Conservation (phyloP, 1,140 invertebrate species). For the Papilio polyxenes region DNA sequence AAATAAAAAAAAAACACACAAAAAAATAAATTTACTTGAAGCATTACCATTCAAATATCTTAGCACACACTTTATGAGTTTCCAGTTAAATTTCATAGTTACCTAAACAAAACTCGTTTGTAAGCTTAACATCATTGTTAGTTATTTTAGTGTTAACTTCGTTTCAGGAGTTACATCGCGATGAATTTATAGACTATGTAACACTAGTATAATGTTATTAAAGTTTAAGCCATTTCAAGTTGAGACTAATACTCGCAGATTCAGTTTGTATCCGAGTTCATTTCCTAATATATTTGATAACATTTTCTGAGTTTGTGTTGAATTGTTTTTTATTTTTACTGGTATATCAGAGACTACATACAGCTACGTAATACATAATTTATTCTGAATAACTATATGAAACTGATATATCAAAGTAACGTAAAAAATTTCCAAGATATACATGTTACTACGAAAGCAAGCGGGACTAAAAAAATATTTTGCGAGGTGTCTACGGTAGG, state of each 20-base stretch:
- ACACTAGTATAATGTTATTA: constrained; percentile 4
- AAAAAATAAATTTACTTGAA: not conserved
- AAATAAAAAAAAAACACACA: not conserved
- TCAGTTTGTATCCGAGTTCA: not conserved
- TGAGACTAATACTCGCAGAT: not conserved
- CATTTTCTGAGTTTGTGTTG: too few species aligned
- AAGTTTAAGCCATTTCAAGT: not conserved
- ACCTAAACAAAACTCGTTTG: constrained; percentile 29
- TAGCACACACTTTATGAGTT: not conserved
- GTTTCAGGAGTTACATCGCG: not conserved
- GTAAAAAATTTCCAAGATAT: too few species aligned
- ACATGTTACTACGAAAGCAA: too few species aligned
- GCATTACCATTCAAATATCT: not conserved
- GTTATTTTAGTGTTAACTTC: constrained; percentile 5
- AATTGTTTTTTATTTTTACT: too few species aligned
- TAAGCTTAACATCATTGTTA: constrained; percentile 2
- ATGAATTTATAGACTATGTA: constrained; percentile 5
- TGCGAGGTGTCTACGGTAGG: too few species aligned
- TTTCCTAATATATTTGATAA: too few species aligned
- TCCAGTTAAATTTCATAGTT: constrained; percentile 1
- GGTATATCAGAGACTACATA: too few species aligned
- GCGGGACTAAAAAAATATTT: too few species aligned
- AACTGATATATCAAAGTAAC: too few species aligned
- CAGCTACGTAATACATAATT: too few species aligned
- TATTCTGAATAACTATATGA: too few species aligned